Percentiles rank a stretch among this genome's conserved stretches.
Conservation (phyloP, 2,113 vertebrate species). For the Boulengeromyrus knoepffleri region DNA sequence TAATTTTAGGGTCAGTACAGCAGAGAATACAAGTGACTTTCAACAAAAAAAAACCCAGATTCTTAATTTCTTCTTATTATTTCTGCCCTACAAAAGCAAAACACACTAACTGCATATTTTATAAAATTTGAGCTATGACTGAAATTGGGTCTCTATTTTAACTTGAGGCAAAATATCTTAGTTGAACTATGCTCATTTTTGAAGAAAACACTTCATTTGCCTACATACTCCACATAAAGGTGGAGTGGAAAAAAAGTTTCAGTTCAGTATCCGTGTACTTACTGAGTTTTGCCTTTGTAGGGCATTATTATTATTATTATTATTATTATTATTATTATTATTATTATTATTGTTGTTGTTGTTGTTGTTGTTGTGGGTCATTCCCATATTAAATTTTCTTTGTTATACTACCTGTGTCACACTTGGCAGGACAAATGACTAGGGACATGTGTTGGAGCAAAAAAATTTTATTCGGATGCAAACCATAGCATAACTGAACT, state of each 20-base stretch:
- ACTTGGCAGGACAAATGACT: not conserved
- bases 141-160: not conserved
- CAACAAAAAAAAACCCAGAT: not conserved
- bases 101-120: not conserved
- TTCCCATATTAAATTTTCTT: not conserved
- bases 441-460: no score
- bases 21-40: not conserved
- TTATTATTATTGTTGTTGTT: not conserved
- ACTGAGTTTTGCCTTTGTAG: not conserved
- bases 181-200: not conserved
- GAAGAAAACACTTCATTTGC: not conserved
- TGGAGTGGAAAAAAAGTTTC: not conserved
- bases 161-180: not conserved
- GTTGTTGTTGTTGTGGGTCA: not conserved
- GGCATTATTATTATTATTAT: not conserved
- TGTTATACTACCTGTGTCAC: not conserved
- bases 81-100: not conserved
- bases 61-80: not conserved
- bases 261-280: not conserved
- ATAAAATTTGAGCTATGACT: not conserved
- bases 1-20: slow-evolving; percentile 5
- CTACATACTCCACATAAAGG: not conserved
- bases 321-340: not conserved
- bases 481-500: not conserved
- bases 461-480: no score